phyloP scores from a whole-genome alignment of 2,113 vertebrate species.

The Dromaius novaehollandiae region DNA sequence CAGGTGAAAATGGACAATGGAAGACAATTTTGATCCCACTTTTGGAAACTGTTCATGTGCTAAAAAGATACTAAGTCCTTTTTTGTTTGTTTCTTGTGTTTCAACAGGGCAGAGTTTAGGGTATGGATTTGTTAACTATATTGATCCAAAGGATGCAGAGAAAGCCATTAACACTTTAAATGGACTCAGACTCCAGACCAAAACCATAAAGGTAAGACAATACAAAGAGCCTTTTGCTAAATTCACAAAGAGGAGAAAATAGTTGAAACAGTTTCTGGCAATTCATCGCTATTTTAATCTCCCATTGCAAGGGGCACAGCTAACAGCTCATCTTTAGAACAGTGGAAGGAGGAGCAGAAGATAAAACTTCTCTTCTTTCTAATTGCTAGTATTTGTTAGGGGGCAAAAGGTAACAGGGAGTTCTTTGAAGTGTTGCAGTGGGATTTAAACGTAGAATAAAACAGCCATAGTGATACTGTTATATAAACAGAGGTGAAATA shows the following conservation, averaged over 20 bases:
- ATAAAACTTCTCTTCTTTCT: not conserved
- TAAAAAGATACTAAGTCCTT: constrained; percentile 68
- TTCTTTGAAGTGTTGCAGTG: not conserved
- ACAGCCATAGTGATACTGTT: not conserved
- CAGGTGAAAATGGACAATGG: not conserved
- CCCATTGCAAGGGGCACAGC: not conserved
- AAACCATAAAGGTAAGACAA: constrained; percentile 99
- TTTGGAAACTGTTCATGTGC: constrained; percentile 20
- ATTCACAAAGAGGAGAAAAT: not conserved
- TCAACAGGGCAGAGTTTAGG: constrained; percentile 98
- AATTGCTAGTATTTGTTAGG: not conserved
- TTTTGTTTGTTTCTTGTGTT: constrained; percentile 70
- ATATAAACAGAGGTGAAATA: not conserved
- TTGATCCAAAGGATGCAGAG: constrained; percentile 99
- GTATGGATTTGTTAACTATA: constrained; percentile 99
- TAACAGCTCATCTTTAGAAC: constrained; percentile 8
- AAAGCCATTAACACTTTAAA: constrained; percentile 99
- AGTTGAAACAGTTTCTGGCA: not conserved
- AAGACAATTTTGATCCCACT: not conserved
- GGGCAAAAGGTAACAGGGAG: not conserved
- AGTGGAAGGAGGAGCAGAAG: not conserved
- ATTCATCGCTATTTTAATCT: not conserved
- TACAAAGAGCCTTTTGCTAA: constrained; percentile 4
- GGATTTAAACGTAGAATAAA: not conserved
- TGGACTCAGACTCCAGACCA: constrained; percentile 99